Evolutionary conservation across 2,797 vertebrate genomes (phyloP), one percentile per base, ranked within the genome.

Genomic region (Sternarchorhynchus goeldii): DNA sequence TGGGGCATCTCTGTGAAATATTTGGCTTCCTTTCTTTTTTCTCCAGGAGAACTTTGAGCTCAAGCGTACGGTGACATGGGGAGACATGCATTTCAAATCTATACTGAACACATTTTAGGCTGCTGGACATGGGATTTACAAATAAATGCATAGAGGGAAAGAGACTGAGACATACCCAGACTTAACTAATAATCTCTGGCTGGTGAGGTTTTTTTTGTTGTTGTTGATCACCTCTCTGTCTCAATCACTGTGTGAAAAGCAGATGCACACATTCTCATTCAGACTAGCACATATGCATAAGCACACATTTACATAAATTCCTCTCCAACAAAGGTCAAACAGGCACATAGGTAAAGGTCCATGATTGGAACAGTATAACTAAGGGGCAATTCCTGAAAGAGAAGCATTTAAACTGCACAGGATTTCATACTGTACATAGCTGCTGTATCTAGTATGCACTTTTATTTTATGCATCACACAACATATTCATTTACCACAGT

Each of bases 331-430:
- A 25, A 62, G 67, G 71, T 73, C 71, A 64, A 78, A 80, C 79
- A 86, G 85, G 83, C 85, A 86, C 85, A 83, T 81, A 84, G 83
- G 82, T 77, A 78, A 73, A 81, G 57, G 77, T 83, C 41, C 20
- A 63, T 73, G 66, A 58, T 65, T 75, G 77, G 20, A 71, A 81
- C 69, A 70, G 75, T 78, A 76, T 70, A 78, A 71, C 59, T 66
- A 75, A 81, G 17, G 79, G 73, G 70, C 59, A 56, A 75, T 76
- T 75, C 84, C 84, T 85, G 84, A 85, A 83, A 72, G 57, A 81
- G 55, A 78, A 67, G 63, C 66, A 62, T 81, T 56, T 66, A 66
- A 83, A 62, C 68, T 73, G 66, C 17, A 69, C 72, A 73, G 50
- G 31, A 64, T 77, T 53, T 71, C 20, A 36, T 73, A 68, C 25